These are phyloP conservation scores for Drepana arcuata DNA, from an alignment of 1,140 invertebrate genomes.

Conservation along the genomic window DNA sequence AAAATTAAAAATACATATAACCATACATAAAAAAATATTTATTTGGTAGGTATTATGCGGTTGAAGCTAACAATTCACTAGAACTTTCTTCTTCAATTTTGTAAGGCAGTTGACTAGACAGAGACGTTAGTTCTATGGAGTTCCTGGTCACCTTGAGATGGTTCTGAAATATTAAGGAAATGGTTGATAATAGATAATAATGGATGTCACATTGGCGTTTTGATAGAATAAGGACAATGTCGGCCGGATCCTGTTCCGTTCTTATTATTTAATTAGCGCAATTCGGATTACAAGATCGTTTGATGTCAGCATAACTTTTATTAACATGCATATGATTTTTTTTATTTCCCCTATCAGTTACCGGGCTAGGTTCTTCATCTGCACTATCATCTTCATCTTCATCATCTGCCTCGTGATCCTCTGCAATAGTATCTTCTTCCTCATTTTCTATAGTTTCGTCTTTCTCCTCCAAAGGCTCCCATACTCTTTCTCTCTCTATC, in stretches of 20 bases:
- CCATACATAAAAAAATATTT: slow-evolving; percentile 14
- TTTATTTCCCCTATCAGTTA: too few species aligned
- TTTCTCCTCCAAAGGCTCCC: slow-evolving; percentile 67
- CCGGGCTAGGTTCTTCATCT: not conserved
- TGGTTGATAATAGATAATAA: too few species aligned
- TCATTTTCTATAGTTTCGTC: slow-evolving; percentile 71
- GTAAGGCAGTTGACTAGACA: slow-evolving; percentile 59
- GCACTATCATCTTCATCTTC: slow-evolving; percentile 13
- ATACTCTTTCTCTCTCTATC: slow-evolving; percentile 61
- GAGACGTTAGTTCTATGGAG: slow-evolving; percentile 52
- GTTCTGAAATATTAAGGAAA: slow-evolving; percentile 23
- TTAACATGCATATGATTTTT: too few species aligned
- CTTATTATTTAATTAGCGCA: too few species aligned
- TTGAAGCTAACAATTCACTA: slow-evolving; percentile 49
- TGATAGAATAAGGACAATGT: too few species aligned
- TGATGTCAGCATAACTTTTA: too few species aligned
- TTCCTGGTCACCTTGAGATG: slow-evolving; percentile 15
- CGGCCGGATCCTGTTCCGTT: too few species aligned
- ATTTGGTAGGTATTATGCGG: slow-evolving; percentile 30
- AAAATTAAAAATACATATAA: too few species aligned
- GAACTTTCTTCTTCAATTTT: slow-evolving; percentile 72
- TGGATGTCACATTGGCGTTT: too few species aligned
- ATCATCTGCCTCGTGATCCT: slow-evolving; percentile 8
- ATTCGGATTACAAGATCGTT: too few species aligned
- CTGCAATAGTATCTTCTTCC: slow-evolving; percentile 21